Evolutionary conservation across 2,113 vertebrate genomes (phyloP), one percentile per base, ranked within the genome.

Genomic region (Plectropomus leopardus): DNA sequence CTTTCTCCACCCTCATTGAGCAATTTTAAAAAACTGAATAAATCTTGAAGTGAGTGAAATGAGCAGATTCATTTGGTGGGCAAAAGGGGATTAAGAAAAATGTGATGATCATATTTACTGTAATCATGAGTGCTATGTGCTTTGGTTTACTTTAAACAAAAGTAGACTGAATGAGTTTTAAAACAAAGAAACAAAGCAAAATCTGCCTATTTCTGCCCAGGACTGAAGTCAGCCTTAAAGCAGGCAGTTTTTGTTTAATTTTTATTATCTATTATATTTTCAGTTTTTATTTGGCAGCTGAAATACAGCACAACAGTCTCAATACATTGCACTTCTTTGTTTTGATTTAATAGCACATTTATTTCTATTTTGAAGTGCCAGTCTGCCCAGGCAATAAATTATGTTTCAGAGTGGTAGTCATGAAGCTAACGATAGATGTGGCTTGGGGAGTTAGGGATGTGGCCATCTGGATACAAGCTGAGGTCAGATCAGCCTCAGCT

Each of bases 91-190:
- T 72, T 78, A 2, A 1, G 47, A 57, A 74, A 67, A 71, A 81
- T 53, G 74, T 78, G 48, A 71, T 87, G 60, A 87, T 78, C 59
- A 67, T 40, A 67, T 84, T 78, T 64, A 66, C 47, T 69, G 42
- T 65, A 77, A 77, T 76, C 76, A 64, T 64, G 32, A 57, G 48
- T 13, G 51, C 50, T 69, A 17, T 48, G 30, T 15, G 60, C 9
- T 78, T 72, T 50, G 51, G 36, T 65, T 80, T 67, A 17, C 23
- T 76, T 79, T 47, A 77, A 64, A 64, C 57, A 72, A 72, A 67
- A 59, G 23, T 19, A 69, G 72, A 68, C 76, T 47, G 8, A 63
- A 63, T 17, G 40, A 60, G 36, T 26, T 63, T 13, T 34, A 23
- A 76, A 34, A 75, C 48, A 48, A 50, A 0, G 1, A 67, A 61